These are phyloP conservation scores for Oophaga sylvatica DNA, from an alignment of 2,797 vertebrate species.

Conservation along the genomic window DNA sequence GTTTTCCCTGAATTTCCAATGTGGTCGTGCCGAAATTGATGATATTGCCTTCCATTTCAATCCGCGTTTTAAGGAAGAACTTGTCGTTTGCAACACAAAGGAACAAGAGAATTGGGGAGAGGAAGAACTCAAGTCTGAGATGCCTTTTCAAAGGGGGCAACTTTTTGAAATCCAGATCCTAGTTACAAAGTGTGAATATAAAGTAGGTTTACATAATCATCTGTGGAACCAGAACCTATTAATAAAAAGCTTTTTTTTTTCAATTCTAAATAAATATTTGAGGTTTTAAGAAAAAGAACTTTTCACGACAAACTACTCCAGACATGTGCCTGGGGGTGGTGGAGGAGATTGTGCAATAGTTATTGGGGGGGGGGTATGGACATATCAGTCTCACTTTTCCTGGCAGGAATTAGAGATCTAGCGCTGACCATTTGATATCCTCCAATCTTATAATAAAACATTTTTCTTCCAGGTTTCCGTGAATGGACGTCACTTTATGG, in stretches of 20 bases:
- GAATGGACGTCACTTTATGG: slow-evolving; percentile 73
- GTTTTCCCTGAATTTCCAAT: slow-evolving; percentile 67
- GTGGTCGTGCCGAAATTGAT: background rate
- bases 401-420: no score
- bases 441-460: background rate
- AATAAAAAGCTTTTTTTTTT: no score
- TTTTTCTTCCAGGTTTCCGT: slow-evolving; percentile 71
- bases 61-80: slow-evolving; percentile 63
- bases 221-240: no score
- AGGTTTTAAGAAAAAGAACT: no score
- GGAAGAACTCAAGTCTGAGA: slow-evolving; percentile 63
- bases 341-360: no score
- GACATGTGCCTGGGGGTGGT: no score
- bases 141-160: slow-evolving; percentile 64
- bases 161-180: slow-evolving; percentile 65
- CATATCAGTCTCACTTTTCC: no score
- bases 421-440: no score
- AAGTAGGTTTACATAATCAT: slow-evolving; percentile 58
- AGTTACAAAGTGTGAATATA: slow-evolving; percentile 57
- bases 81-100: slow-evolving; percentile 67
- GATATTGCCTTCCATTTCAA: slow-evolving; percentile 73
- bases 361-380: no score
- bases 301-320: no score
- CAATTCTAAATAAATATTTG: no score
- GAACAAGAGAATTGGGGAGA: slow-evolving; percentile 62